phyloP scores from a whole-genome alignment of 2,888 invertebrate genomes.

The Parnassius glacialis region DNA sequence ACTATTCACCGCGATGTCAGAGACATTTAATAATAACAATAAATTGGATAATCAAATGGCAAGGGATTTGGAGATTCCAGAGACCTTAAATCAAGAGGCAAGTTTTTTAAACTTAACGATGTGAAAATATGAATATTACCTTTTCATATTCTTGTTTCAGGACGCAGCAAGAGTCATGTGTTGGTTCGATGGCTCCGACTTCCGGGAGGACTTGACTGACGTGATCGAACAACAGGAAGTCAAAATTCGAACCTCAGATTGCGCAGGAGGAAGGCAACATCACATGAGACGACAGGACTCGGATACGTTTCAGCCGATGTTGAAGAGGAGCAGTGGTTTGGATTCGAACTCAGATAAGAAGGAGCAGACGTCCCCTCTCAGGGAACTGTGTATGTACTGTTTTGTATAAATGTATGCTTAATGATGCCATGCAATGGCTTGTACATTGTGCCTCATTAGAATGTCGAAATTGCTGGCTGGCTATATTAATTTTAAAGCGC shows the following conservation, averaged over 20 bases:
- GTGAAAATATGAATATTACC: not conserved
- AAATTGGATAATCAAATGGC: no score
- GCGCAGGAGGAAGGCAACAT: slow-evolving; percentile 51
- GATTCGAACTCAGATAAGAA: slow-evolving; percentile 56
- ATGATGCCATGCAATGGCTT: no score
- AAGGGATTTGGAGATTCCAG: no score
- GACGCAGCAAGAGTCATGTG: slow-evolving; percentile 74
- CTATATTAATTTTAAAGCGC: no score
- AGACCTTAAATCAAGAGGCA: no score
- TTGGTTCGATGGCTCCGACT: slow-evolving; percentile 76
- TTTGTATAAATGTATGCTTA: no score
- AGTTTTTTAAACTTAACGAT: no score
- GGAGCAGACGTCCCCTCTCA: slow-evolving; percentile 50
- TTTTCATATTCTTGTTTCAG: slow-evolving; percentile 38
- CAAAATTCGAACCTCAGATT: slow-evolving; percentile 65
- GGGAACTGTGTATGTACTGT: slow-evolving; percentile 58
- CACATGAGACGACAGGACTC: slow-evolving; percentile 60
- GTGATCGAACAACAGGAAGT: slow-evolving; percentile 76
- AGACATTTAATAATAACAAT: no score
- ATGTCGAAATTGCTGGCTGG: no score
- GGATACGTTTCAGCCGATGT: slow-evolving; percentile 66
- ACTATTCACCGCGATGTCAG: no score
- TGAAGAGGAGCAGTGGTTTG: slow-evolving; percentile 57
- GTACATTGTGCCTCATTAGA: no score
- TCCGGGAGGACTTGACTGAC: slow-evolving; percentile 70